Conservation (phyloP, 2,888 invertebrate species). For the Torymus texanus region DNA sequence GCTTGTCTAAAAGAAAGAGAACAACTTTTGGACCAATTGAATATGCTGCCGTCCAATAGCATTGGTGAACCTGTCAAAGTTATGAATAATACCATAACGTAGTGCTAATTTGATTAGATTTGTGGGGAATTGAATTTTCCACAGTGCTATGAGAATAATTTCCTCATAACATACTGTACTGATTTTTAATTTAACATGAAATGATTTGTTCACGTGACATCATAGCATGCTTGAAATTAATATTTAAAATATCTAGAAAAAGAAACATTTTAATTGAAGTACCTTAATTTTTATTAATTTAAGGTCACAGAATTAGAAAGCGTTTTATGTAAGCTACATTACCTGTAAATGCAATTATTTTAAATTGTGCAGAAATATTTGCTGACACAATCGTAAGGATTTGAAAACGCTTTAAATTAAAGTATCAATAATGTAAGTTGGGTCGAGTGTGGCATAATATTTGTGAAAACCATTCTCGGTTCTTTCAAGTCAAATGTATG, state of each 20-base stretch:
- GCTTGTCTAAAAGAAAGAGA: slow-evolving; percentile 71
- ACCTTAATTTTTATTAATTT: slow-evolving; percentile 37
- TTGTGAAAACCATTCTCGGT: slow-evolving; percentile 47
- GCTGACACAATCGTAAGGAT: slow-evolving; percentile 45
- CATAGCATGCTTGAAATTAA: slow-evolving; percentile 21
- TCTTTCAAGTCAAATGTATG: slow-evolving; percentile 40
- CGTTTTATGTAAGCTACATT: slow-evolving; percentile 24
- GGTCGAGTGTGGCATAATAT: slow-evolving; percentile 53
- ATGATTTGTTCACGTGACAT: slow-evolving; percentile 19
- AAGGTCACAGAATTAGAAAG: slow-evolving; percentile 30
- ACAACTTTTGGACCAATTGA: slow-evolving; percentile 70
- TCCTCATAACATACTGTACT: slow-evolving; percentile 22
- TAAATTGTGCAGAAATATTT: slow-evolving; percentile 47
- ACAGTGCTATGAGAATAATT: not conserved
- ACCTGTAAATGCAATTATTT: slow-evolving; percentile 45
- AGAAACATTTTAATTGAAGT: slow-evolving; percentile 17
- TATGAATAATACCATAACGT: slow-evolving; percentile 40
- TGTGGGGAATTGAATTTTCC: too few species aligned
- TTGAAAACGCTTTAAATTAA: slow-evolving; percentile 55
- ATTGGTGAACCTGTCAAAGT: slow-evolving; percentile 67
- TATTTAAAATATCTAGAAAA: slow-evolving; percentile 45
- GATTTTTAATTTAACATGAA: slow-evolving; percentile 20
- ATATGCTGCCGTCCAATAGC: slow-evolving; percentile 69
- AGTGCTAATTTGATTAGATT: slow-evolving; percentile 24
- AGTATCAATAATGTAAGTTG: slow-evolving; percentile 47